phyloP scores from a whole-genome alignment of 2,888 invertebrate genomes.

The Luffia ferchaultella region DNA sequence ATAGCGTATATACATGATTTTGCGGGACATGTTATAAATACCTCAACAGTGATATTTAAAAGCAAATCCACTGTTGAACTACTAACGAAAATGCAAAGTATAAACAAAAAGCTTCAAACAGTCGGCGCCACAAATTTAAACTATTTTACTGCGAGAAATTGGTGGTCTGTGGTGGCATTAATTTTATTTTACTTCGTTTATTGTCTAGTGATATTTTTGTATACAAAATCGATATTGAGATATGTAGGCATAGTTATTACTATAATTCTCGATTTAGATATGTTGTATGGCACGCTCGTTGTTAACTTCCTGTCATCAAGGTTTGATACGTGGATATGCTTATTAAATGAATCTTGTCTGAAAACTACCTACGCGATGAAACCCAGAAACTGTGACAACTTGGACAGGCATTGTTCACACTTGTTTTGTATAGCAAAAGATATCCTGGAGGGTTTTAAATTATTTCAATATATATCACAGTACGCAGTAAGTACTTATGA shows the following conservation, averaged over 20 bases:
- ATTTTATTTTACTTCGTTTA: background rate
- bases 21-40: background rate
- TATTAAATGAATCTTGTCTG: background rate
- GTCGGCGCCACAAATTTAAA: background rate
- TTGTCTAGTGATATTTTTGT: background rate
- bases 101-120: background rate
- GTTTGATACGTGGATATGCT: background rate
- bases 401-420: background rate
- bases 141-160: background rate
- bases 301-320: background rate
- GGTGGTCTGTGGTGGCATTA: background rate
- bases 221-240: background rate
- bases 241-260: background rate
- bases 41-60: background rate
- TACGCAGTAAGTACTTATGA: background rate
- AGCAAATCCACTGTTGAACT: background rate
- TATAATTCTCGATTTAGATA: background rate
- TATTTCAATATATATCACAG: background rate
- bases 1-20: background rate
- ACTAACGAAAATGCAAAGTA: background rate
- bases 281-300: background rate
- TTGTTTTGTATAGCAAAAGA: background rate
- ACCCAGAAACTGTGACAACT: background rate
- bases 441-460: background rate
- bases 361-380: background rate